phyloP scores from a whole-genome alignment of 2,113 vertebrate genomes.

The Panthera leo region DNA sequence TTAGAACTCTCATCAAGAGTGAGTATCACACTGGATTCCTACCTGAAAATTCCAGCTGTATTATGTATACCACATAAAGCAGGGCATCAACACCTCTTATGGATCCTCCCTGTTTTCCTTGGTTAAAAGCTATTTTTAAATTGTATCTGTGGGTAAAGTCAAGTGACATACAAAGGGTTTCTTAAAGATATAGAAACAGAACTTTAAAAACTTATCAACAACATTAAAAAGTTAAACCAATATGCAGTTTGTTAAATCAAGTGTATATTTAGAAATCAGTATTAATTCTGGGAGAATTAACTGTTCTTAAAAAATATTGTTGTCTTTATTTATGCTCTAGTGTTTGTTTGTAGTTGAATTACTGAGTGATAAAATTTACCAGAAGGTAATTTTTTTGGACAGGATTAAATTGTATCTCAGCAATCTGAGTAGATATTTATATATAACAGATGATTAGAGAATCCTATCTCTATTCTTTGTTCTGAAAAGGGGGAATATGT shows the following conservation, averaged over 20 bases:
- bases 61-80: not conserved
- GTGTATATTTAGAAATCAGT: not conserved
- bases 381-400: not conserved
- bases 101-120: not conserved
- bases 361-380: not conserved
- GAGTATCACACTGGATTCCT: not conserved
- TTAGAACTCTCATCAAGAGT: not conserved
- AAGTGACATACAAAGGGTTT: not conserved
- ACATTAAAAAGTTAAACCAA: not conserved
- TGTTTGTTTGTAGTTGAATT: constrained; percentile 16
- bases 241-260: not conserved
- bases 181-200: constrained; percentile 1
- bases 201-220: not conserved
- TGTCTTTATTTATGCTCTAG: not conserved
- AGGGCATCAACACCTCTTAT: not conserved
- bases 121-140: not conserved
- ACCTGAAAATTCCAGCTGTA: not conserved
- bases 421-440: not conserved
- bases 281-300: constrained; percentile 11
- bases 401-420: not conserved
- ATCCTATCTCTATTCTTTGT: not conserved
- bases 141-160: not conserved
- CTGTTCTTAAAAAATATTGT: not conserved
- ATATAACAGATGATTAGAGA: constrained; percentile 26
- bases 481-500: constrained; percentile 32